Percentiles rank a stretch among this genome's conserved stretches.
phyloP scores from a whole-genome alignment of 2,113 vertebrate genomes.

The Vireo altiloquus region DNA sequence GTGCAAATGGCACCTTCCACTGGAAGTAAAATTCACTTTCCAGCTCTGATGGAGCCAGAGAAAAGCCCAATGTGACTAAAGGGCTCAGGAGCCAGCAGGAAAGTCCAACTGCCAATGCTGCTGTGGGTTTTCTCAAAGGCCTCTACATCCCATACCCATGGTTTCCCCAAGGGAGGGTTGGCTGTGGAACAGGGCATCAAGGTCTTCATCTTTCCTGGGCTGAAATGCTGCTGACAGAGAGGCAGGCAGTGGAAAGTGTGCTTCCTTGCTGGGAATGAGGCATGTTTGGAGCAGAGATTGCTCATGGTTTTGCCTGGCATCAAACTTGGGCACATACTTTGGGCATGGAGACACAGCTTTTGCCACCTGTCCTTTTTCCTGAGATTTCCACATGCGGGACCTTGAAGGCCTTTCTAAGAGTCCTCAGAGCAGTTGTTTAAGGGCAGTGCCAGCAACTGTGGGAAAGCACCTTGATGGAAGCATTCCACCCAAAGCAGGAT shows the following conservation, averaged over 20 bases:
- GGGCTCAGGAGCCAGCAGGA: neutral
- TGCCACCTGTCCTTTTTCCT: neutral
- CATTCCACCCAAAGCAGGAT: neutral
- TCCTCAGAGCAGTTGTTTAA: neutral
- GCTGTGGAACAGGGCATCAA: no score
- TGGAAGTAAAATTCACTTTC: neutral
- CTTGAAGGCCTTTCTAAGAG: neutral
- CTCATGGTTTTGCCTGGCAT: neutral
- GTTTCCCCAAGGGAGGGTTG: neutral
- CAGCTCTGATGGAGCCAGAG: neutral
- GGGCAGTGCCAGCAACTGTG: neutral
- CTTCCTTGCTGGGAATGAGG: neutral
- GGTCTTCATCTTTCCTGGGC: neutral
- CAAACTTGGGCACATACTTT: neutral
- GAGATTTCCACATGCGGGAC: neutral
- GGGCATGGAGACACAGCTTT: neutral
- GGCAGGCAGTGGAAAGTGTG: no score
- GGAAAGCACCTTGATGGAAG: neutral
- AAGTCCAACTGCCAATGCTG: neutral
- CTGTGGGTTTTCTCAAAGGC: neutral
- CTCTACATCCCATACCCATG: neutral
- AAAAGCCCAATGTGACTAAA: neutral
- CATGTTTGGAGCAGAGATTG: rapidly evolving
- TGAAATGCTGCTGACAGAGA: neutral
- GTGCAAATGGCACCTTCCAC: neutral